Conservation (phyloP, 2,888 invertebrate genomes). For the Julus scandinavius region DNA sequence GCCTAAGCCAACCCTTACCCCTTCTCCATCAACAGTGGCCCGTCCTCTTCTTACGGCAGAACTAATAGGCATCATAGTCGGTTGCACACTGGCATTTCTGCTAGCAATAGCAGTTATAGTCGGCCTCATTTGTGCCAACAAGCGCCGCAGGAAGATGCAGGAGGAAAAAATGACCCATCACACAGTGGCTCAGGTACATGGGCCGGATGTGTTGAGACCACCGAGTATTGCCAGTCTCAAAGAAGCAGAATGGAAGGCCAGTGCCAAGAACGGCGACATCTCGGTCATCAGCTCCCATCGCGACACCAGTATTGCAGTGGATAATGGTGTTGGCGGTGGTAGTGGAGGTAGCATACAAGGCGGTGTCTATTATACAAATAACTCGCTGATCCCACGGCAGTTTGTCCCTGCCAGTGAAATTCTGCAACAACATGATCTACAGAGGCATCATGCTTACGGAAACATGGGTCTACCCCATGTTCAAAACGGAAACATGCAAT, state of each 20-base stretch:
- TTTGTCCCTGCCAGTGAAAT: conserved; percentile 72
- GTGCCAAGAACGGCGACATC: background rate
- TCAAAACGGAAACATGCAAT: background rate
- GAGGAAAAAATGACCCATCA: conserved; percentile 55
- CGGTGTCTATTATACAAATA: conserved; percentile 51
- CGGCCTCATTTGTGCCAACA: conserved; percentile 28
- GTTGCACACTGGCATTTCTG: conserved; percentile 58
- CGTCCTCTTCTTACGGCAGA: conserved; percentile 56
- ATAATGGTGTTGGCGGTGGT: conserved; percentile 5
- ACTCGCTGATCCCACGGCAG: conserved; percentile 69
- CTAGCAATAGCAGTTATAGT: conserved; percentile 56
- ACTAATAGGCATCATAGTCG: conserved; percentile 58
- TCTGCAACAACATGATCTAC: conserved; percentile 71
- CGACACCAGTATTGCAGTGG: background rate
- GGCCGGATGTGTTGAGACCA: conserved; percentile 52
- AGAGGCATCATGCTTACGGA: background rate
- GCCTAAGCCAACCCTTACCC: conserved; percentile 36
- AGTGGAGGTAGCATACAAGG: background rate
- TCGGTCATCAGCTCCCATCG: background rate
- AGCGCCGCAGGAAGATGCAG: conserved; percentile 51
- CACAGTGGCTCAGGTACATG: conserved; percentile 53
- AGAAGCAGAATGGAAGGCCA: conserved; percentile 43
- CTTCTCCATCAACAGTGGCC: conserved; percentile 51
- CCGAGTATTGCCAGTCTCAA: conserved; percentile 48
- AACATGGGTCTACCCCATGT: background rate